Percentiles rank a stretch among this genome's conserved stretches.
Conservation (phyloP, 92 coral and sea anemone species). For the Micromussa lordhowensis region DNA sequence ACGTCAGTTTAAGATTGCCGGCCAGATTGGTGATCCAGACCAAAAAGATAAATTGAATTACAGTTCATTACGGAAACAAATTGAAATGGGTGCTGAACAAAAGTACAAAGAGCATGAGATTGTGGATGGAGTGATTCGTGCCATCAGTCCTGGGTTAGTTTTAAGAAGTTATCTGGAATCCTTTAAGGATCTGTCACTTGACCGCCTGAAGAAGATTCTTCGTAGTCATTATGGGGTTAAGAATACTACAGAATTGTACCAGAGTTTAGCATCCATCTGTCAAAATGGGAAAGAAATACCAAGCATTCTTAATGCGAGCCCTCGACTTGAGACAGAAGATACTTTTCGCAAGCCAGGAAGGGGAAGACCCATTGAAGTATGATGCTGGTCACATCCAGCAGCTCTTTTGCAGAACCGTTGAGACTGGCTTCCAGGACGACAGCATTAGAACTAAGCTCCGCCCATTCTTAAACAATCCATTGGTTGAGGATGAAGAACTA, state of each 20-base stretch:
- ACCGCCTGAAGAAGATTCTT: too few species aligned
- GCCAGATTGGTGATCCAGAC: constrained; percentile 43
- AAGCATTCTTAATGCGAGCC: constrained; percentile 70
- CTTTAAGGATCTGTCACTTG: constrained; percentile 43
- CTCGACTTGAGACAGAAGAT: constrained; percentile 61
- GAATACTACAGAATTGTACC: constrained; percentile 64
- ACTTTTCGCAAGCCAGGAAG: constrained; percentile 15
- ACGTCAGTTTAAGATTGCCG: constrained; percentile 34
- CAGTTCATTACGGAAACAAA: constrained; percentile 3
- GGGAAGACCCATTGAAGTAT: constrained; percentile 53
- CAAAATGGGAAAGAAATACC: constrained; percentile 66
- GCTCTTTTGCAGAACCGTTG: constrained; percentile 52
- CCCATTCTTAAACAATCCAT: too few species aligned
- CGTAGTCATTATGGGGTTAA: constrained; percentile 73
- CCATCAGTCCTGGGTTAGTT: constrained; percentile 54
- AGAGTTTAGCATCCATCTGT: constrained; percentile 53
- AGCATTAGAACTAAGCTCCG: too few species aligned
- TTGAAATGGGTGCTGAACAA: constrained; percentile 13
- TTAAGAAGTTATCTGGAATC: constrained; percentile 59
- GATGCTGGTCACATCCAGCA: constrained; percentile 60
- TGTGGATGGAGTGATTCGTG: constrained; percentile 64
- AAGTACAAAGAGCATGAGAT: constrained; percentile 48
- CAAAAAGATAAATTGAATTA: constrained; percentile 22
- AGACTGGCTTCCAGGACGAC: constrained; percentile 69
- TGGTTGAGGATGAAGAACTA: too few species aligned